Evolutionary conservation across 1,140 invertebrate species (phyloP).

Genomic region (Drosophila sp.): DNA sequence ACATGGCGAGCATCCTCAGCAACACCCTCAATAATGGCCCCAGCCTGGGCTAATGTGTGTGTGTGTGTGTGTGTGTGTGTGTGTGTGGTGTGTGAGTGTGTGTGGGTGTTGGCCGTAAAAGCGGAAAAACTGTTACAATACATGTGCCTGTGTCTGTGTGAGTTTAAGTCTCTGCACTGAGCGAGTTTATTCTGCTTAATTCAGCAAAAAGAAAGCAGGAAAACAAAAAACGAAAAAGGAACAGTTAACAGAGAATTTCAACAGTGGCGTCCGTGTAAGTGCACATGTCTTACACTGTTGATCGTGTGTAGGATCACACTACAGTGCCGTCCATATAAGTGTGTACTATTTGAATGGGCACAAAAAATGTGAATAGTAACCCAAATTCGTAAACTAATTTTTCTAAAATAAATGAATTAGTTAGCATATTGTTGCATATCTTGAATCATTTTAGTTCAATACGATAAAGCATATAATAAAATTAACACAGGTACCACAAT

Average conservation of each 20-base stretch:
- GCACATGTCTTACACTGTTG: neutral
- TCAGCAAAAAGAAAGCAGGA: neutral
- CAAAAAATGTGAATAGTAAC: no score
- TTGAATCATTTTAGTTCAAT: no score
- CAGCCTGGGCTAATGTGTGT: constrained; percentile 48
- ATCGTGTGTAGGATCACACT: neutral
- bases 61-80: constrained; percentile 64
- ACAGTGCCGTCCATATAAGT: neutral
- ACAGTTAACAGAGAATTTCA: neutral
- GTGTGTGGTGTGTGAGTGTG: constrained; percentile 54
- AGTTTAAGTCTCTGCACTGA: constrained; percentile 25
- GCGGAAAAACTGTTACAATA: constrained; percentile 61
- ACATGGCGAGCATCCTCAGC: constrained; percentile 77
- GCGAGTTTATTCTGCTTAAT: neutral
- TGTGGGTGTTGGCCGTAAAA: constrained; percentile 63
- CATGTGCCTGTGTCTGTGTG: constrained; percentile 8
- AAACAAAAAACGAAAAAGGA: no score
- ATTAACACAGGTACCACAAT: no score
- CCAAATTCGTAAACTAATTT: no score
- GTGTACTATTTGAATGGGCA: no score
- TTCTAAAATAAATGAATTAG: no score
- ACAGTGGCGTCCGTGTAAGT: neutral
- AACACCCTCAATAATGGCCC: constrained; percentile 77
- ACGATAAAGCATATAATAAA: no score
- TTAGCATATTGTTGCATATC: no score